Base-by-base conservation (phyloP, 2,797 vertebrate species). In the Spea hammondii region DNA sequence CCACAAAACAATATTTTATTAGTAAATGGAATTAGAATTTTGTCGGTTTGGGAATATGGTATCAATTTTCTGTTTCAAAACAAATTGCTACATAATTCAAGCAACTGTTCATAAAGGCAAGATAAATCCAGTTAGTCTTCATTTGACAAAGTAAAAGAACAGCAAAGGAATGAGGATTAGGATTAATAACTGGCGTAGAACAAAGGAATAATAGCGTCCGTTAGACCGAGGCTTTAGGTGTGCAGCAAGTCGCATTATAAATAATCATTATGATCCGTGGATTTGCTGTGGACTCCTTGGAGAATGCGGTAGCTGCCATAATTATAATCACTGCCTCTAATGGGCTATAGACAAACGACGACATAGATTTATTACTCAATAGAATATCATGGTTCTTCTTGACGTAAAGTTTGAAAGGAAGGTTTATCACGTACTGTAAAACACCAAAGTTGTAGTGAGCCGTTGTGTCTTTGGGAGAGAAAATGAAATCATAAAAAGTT, bases 281-380 rank as follows among this genome's bases (percentile, higher is more conserved):
- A 32, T 77, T 57, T 77, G 66, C 53, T 13, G 59, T 10, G 32
- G 66, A 76, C 60, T 72, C 51, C 53, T 14, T 6, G 8, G 49
- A 70, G 78, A 72, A 74, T 75, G 66, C 14, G 75, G 55, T 67
- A 48, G 9, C 72, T 70, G 78, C 62, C 72, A 74, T 74, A 32
- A 69, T 70, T 65, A 65, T 75, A 75, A 79, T 74, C 65, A 55
- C 78, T 44, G 46, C 48, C 57, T 14, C 66, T 49, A 59, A 55
- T 55, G 70, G 62, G 72, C 78, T 54, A 65, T 70, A 74, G 72
- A 57, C 48, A 68, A 65, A 70, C 51, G 57, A 54, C 57, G 44
- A 32, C 57, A 4, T 45, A 48, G 78, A 79, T 70, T 70, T 53
- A 79, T 79, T 47, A 50, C 57, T 17, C 7, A 12, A 70, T 46